phyloP scores from a whole-genome alignment of 2,113 vertebrate genomes.

The Riparia riparia region DNA sequence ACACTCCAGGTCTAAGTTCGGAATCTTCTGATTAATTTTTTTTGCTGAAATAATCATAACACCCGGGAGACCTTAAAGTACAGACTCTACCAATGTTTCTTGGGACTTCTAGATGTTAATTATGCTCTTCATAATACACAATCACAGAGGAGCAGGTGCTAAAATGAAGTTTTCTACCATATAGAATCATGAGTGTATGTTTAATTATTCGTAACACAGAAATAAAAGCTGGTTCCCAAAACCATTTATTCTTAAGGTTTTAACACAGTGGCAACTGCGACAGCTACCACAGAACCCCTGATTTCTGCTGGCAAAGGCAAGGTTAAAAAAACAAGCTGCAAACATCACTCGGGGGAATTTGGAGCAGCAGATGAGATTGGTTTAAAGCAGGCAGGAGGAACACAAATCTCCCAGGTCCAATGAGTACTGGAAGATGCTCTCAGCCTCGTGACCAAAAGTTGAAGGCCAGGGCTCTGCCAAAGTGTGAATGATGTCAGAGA shows the following conservation, averaged over 20 bases:
- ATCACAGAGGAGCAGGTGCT: not conserved
- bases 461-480: not conserved
- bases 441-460: not conserved
- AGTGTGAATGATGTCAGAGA: not conserved
- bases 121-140: not conserved
- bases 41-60: not conserved
- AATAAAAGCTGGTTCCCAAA: not conserved
- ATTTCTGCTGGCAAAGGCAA: not conserved
- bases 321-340: not conserved
- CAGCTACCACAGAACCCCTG: not conserved
- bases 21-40: not conserved
- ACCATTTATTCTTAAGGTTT: not conserved
- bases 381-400: not conserved
- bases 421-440: not conserved
- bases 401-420: not conserved
- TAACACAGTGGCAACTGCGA: not conserved
- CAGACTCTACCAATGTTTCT: not conserved
- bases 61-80: not conserved
- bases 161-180: not conserved
- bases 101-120: not conserved
- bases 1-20: not conserved
- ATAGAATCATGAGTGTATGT: not conserved
- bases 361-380: not conserved
- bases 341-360: accelerated
- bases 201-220: not conserved